phyloP scores from a whole-genome alignment of 2,888 invertebrate genomes.

The Chymomyza fuscimana region DNA sequence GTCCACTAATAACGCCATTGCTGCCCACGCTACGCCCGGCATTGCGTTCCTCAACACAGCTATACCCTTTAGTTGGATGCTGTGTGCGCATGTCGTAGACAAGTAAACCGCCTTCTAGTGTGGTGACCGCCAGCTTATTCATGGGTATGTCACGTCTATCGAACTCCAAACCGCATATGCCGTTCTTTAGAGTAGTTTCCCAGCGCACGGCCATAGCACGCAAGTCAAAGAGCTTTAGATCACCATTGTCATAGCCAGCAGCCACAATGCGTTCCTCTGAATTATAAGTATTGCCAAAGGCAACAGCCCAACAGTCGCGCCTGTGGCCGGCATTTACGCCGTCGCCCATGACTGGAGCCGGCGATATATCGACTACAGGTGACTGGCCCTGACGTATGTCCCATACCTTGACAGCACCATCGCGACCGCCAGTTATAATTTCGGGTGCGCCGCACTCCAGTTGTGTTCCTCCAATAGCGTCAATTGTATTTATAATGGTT shows the following conservation, averaged over 20 bases:
- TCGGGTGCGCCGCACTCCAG: slow-evolving; percentile 95
- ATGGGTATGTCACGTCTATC: slow-evolving; percentile 95
- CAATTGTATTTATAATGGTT: slow-evolving; percentile 93
- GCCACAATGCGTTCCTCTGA: slow-evolving; percentile 91
- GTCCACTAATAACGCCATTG: slow-evolving; percentile 81
- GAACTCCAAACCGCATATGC: slow-evolving; percentile 93
- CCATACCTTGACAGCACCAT: slow-evolving; percentile 97
- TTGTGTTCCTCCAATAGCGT: slow-evolving; percentile 92
- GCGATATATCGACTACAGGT: slow-evolving; percentile 91
- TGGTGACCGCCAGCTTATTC: slow-evolving; percentile 96
- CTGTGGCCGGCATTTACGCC: slow-evolving; percentile 78
- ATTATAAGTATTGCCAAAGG: slow-evolving; percentile 94
- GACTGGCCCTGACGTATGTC: slow-evolving; percentile 93
- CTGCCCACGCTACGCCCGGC: slow-evolving; percentile 79
- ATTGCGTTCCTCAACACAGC: slow-evolving; percentile 81
- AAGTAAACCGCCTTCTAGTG: slow-evolving; percentile 93
- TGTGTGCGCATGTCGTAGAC: slow-evolving; percentile 94
- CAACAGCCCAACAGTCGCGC: slow-evolving; percentile 96
- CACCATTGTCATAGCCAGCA: slow-evolving; percentile 98
- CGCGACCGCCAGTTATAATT: slow-evolving; percentile 95
- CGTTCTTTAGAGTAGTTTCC: slow-evolving; percentile 96
- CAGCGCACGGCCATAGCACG: slow-evolving; percentile 90
- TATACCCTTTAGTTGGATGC: slow-evolving; percentile 92
- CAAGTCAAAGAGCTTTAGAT: slow-evolving; percentile 95
- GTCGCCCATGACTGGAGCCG: slow-evolving; percentile 80